Conservation (phyloP, 2,888 invertebrate species). For the Tuta absoluta region DNA sequence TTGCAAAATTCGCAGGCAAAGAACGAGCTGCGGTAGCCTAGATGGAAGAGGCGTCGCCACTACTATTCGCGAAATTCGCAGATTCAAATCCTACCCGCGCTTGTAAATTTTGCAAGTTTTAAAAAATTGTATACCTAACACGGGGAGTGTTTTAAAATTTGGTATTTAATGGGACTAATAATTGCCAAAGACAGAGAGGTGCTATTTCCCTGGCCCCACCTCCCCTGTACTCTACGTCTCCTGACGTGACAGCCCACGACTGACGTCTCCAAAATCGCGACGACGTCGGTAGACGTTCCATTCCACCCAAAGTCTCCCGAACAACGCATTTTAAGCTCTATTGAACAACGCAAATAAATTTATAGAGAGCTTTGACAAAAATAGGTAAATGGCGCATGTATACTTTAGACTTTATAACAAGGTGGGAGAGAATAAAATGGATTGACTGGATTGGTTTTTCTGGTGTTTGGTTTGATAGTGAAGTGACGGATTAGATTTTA, state of each 20-base stretch:
- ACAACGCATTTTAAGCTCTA: constrained; percentile 59
- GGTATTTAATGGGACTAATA: too few species aligned
- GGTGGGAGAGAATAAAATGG: not conserved
- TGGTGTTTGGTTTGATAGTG: constrained; percentile 38
- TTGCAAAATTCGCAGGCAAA: too few species aligned
- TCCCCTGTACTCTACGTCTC: constrained; percentile 43
- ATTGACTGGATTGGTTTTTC: not conserved
- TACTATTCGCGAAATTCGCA: too few species aligned
- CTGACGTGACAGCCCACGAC: constrained; percentile 67
- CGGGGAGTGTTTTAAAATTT: too few species aligned
- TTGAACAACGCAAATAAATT: constrained; percentile 34
- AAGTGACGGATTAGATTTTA: constrained; percentile 65
- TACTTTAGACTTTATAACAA: not conserved
- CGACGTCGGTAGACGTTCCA: constrained; percentile 53
- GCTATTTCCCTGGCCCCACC: constrained; percentile 46
- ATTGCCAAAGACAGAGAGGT: too few species aligned
- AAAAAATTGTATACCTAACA: too few species aligned
- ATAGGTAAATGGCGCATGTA: not conserved
- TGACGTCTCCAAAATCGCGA: constrained; percentile 76
- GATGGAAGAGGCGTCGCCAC: too few species aligned
- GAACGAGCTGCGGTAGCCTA: too few species aligned
- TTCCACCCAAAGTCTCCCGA: constrained; percentile 55
- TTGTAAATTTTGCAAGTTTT: too few species aligned
- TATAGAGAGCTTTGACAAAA: not conserved
- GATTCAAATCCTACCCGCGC: too few species aligned